These are phyloP conservation scores for Tenthredo amoena DNA, from an alignment of 2,888 invertebrate genomes.

Conservation along the genomic window DNA sequence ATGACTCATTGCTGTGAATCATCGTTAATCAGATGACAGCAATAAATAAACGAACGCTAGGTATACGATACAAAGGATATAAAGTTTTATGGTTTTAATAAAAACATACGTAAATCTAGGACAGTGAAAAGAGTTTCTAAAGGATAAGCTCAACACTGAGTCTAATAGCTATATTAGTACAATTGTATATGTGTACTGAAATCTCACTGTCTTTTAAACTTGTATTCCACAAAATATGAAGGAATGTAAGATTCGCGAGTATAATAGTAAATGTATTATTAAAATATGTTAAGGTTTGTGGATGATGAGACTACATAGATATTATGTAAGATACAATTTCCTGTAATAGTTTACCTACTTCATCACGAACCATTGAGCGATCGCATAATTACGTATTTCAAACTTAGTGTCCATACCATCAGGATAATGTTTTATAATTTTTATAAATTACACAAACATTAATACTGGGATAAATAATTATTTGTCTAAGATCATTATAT, in stretches of 20 bases:
- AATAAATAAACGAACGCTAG: background rate
- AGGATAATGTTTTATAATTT: no score
- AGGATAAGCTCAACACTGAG: background rate
- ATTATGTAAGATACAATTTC: background rate
- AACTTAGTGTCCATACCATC: no score
- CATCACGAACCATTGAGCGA: background rate
- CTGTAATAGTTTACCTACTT: background rate
- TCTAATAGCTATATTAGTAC: background rate
- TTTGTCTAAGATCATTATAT: background rate
- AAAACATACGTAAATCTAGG: background rate
- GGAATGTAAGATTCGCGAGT: background rate
- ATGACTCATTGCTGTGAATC: conserved; percentile 13
- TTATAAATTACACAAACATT: no score
- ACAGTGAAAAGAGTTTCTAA: background rate
- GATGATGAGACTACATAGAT: background rate
- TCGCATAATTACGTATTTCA: background rate
- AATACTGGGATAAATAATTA: background rate
- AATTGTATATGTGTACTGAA: background rate
- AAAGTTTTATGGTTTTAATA: background rate
- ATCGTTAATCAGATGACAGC: background rate
- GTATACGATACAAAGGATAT: background rate
- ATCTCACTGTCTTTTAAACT: background rate
- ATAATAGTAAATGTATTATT: background rate
- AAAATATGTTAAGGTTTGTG: background rate
- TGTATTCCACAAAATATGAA: background rate